Evolutionary conservation across 2,113 vertebrate species (phyloP).

Genomic region (Syngnathus floridae): DNA sequence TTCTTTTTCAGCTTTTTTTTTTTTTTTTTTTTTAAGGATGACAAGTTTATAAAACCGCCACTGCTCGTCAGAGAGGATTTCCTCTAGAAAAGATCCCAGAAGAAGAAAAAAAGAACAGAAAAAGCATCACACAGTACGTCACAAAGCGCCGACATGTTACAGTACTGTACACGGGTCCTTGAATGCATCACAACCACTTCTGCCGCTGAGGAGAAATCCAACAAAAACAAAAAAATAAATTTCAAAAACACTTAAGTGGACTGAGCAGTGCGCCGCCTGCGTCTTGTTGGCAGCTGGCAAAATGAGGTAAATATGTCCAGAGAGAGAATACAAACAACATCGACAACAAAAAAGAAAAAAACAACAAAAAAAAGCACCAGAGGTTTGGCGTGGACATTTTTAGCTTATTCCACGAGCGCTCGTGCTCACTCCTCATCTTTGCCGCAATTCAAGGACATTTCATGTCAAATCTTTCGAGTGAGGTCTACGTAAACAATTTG

Average conservation of each 20-base stretch:
- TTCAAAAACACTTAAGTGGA: slow-evolving; percentile 48
- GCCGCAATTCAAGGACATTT: slow-evolving; percentile 48
- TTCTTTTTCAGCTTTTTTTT: slow-evolving; percentile 8
- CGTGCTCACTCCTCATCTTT: slow-evolving; percentile 12
- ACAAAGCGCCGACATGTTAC: slow-evolving; percentile 66
- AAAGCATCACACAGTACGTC: slow-evolving; percentile 62
- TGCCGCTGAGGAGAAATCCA: slow-evolving; percentile 44
- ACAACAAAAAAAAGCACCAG: slow-evolving; percentile 50
- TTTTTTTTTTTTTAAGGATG: slow-evolving; percentile 51
- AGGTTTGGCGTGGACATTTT: slow-evolving; percentile 42
- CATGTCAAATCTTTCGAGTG: slow-evolving; percentile 52
- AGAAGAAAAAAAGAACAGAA: slow-evolving; percentile 24
- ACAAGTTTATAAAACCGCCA: slow-evolving; percentile 26
- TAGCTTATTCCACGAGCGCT: slow-evolving; percentile 49
- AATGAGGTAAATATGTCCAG: slow-evolving; percentile 62
- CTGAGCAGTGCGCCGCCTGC: slow-evolving; percentile 33
- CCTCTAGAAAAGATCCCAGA: slow-evolving; percentile 57
- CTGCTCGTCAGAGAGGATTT: slow-evolving; percentile 54
- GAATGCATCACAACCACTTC: slow-evolving; percentile 55
- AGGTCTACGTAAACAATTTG: slow-evolving; percentile 20
- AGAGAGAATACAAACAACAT: slow-evolving; percentile 5
- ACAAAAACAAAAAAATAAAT: slow-evolving; percentile 29
- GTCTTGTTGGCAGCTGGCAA: slow-evolving; percentile 38
- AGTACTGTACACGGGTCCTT: slow-evolving; percentile 70
- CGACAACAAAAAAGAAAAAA: slow-evolving; percentile 22